A percentile compares a stretch with the other conserved stretches of the same genome.
Conservation (phyloP, 2,888 invertebrate species). For the Cantharis flavilabris region DNA sequence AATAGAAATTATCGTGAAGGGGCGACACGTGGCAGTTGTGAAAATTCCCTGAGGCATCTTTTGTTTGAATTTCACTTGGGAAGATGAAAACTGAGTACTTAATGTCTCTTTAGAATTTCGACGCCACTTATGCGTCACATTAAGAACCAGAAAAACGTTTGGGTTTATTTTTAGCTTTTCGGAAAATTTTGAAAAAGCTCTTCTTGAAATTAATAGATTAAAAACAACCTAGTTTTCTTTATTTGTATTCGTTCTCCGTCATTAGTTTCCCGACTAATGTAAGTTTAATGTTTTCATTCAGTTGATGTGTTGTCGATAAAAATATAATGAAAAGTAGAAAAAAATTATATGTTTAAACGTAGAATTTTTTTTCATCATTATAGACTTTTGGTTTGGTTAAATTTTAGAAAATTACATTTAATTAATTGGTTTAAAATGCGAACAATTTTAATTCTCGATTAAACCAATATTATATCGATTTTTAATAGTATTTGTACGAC, state of each 20-base stretch:
- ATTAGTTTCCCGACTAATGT: not conserved
- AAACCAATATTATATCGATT: not conserved
- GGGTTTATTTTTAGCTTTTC: not conserved
- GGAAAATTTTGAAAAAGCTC: not conserved
- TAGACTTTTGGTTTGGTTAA: not conserved
- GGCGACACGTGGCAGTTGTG: not conserved
- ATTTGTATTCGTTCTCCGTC: not conserved
- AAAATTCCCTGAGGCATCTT: not conserved
- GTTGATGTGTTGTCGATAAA: not conserved
- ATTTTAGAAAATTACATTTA: not conserved
- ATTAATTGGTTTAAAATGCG: not conserved
- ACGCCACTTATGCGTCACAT: not conserved
- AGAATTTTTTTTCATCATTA: not conserved
- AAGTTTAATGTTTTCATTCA: not conserved
- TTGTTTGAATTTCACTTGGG: not conserved
- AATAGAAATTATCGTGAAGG: not conserved
- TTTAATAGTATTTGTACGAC: too few relatives aligned
- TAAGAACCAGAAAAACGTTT: not conserved
- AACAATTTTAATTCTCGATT: not conserved
- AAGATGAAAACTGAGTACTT: not conserved
- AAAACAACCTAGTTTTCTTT: not conserved
- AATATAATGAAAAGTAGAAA: not conserved
- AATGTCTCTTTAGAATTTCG: not conserved
- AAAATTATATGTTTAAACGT: not conserved
- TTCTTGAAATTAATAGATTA: not conserved